phyloP scores from a whole-genome alignment of 2,888 invertebrate genomes.

The Leptopterna dolabrata region DNA sequence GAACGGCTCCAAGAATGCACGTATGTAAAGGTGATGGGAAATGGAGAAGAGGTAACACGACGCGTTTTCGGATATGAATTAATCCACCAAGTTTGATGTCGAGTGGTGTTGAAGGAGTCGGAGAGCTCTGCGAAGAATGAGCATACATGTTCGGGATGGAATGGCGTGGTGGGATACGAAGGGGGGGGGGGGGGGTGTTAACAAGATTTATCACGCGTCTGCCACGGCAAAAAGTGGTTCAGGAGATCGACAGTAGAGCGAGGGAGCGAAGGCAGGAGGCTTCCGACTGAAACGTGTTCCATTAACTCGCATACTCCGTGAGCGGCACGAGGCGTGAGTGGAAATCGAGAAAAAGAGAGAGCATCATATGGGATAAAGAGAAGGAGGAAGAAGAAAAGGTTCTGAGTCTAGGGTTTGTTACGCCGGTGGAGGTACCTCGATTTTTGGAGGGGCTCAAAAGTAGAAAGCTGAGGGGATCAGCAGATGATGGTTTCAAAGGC shows the following conservation, averaged over 20 bases:
- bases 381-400: neutral
- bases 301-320: constrained; percentile 33
- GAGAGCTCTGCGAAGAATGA: neutral
- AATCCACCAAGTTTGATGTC: neutral
- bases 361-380: constrained; percentile 26
- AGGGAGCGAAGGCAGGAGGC: neutral
- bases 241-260: neutral
- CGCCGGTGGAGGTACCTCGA: neutral
- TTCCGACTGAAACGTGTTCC: constrained; percentile 52
- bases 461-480: neutral
- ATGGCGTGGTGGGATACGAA: neutral
- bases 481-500: neutral
- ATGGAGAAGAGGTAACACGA: too few species aligned
- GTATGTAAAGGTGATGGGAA: too few species aligned
- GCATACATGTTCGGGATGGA: neutral
- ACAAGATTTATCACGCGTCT: constrained; percentile 50
- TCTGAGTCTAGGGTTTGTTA: neutral
- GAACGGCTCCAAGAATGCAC: too few species aligned
- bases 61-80: neutral
- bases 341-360: constrained; percentile 46
- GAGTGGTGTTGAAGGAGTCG: constrained; percentile 19
- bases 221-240: constrained; percentile 21
- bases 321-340: constrained; percentile 33
- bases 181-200: constrained; percentile 11
- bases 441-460: neutral